A percentile compares a stretch with the other conserved stretches of the same genome.
Evolutionary conservation across 53 echinoderm and acorn worm genomes (phyloP).

Genomic region (Paelopatides confundens): DNA sequence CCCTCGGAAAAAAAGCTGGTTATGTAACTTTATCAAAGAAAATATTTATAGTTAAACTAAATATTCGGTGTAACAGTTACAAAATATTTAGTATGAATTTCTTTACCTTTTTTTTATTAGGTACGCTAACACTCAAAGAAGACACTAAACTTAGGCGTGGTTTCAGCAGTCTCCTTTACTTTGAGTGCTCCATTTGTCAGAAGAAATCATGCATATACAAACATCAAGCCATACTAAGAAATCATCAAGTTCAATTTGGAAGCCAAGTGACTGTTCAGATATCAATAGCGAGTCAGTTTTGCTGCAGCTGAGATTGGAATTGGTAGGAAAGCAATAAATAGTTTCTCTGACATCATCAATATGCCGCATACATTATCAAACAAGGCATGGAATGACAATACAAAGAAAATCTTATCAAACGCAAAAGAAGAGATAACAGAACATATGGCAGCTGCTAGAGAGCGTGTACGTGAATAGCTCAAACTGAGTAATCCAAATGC

Average conservation of each 20-base stretch:
- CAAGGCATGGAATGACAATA: not conserved
- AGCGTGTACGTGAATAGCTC: not conserved
- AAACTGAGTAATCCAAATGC: not conserved
- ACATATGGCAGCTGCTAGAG: not conserved
- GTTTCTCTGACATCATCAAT: not conserved
- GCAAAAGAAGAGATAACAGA: conserved; percentile 15
- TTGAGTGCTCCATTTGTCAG: not conserved
- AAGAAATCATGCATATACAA: conserved; percentile 19
- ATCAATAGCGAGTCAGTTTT: not conserved
- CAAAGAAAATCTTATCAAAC: not conserved
- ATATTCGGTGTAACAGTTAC: too few species aligned
- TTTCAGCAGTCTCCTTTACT: too few species aligned
- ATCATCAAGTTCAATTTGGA: too few species aligned
- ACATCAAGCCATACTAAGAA: too few species aligned
- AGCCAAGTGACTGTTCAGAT: too few species aligned
- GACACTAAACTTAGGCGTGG: too few species aligned
- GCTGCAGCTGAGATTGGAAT: conserved; percentile 8
- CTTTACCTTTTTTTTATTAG: too few species aligned
- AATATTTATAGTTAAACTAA: too few species aligned
- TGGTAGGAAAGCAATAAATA: not conserved
- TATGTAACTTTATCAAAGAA: too few species aligned
- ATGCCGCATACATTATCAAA: not conserved
- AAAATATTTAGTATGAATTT: too few species aligned
- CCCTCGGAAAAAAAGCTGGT: too few species aligned
- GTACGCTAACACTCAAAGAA: too few species aligned